Conservation (phyloP, 1,140 invertebrate genomes). For the Drosophila kanapiae region DNA sequence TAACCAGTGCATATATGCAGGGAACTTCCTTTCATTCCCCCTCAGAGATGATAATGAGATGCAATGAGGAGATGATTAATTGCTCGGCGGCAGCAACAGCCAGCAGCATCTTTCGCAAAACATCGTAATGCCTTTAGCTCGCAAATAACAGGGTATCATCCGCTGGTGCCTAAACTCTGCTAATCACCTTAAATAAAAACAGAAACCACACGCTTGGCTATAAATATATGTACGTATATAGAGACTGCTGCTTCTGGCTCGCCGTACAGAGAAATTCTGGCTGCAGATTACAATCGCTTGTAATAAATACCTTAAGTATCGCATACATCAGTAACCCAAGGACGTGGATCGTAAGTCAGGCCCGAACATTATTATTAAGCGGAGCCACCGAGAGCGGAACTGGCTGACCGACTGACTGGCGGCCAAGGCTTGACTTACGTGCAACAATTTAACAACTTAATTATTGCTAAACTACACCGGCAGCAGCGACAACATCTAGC, state of each 20-base stretch:
- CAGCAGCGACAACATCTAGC: slow-evolving; percentile 43
- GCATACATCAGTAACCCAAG: slow-evolving; percentile 84
- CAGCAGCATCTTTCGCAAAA: slow-evolving; percentile 24
- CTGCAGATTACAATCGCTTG: slow-evolving; percentile 83
- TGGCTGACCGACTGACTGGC: slow-evolving; percentile 29
- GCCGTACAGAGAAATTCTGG: slow-evolving; percentile 66
- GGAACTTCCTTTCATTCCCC: slow-evolving; percentile 13
- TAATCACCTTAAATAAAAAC: slow-evolving; percentile 43
- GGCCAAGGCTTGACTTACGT: slow-evolving; percentile 74
- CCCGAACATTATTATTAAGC: slow-evolving; percentile 81
- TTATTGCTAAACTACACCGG: slow-evolving; percentile 84
- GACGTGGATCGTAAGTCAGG: slow-evolving; percentile 82
- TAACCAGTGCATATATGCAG: slow-evolving; percentile 20
- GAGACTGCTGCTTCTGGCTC: slow-evolving; percentile 15
- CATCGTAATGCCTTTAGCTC: slow-evolving; percentile 29
- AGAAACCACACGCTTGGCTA: slow-evolving; percentile 44
- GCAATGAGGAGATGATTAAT: slow-evolving; percentile 45
- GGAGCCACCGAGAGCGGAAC: slow-evolving; percentile 57
- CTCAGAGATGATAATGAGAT: slow-evolving; percentile 29
- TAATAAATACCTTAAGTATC: slow-evolving; percentile 85
- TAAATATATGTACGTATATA: slow-evolving; percentile 60
- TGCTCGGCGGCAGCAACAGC: slow-evolving; percentile 2
- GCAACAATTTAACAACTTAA: slow-evolving; percentile 85
- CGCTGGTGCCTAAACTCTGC: neutral
- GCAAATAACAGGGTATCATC: slow-evolving; percentile 46